These are phyloP conservation scores for Plagiodera versicolora DNA, from an alignment of 2,888 invertebrate species.

Conservation along the genomic window DNA sequence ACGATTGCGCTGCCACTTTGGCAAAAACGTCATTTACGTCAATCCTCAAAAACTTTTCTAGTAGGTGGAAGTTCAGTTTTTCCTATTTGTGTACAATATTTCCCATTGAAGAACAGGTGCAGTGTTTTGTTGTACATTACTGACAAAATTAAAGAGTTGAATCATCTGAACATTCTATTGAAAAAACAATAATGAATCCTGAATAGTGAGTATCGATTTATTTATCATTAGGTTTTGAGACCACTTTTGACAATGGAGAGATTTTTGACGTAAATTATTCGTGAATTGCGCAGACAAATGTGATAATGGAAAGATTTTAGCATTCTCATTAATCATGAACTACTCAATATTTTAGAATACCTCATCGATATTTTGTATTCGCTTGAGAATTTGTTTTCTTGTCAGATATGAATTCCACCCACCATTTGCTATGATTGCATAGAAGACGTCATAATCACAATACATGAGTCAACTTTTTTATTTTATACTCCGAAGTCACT, in stretches of 20 bases:
- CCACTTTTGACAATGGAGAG: constrained; percentile 42
- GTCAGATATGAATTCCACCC: constrained; percentile 40
- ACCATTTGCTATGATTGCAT: constrained; percentile 37
- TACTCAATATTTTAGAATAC: not conserved
- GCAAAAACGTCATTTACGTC: constrained; percentile 43
- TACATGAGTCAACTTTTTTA: constrained; percentile 40
- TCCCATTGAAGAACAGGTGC: constrained; percentile 36
- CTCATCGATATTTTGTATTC: not conserved
- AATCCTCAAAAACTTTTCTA: constrained; percentile 41
- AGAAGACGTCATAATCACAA: constrained; percentile 38
- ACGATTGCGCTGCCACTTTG: constrained; percentile 49
- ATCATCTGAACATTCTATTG: constrained; percentile 22
- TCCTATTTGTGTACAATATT: constrained; percentile 48
- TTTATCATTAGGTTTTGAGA: constrained; percentile 41
- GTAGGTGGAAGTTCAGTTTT: constrained; percentile 53
- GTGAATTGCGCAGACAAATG: constrained; percentile 40
- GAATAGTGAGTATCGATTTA: constrained; percentile 75
- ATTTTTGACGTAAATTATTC: constrained; percentile 37
- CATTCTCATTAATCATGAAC: too few species aligned
- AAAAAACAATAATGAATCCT: constrained; percentile 66
- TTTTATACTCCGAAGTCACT: too few species aligned
- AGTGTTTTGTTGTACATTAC: constrained; percentile 36
- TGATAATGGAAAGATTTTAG: not conserved
- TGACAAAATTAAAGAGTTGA: constrained; percentile 21
- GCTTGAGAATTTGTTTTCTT: not conserved